Evolutionary conservation across 1,140 invertebrate species (phyloP), one percentile per base, ranked within the genome.

Genomic region (Drosophila orosa): DNA sequence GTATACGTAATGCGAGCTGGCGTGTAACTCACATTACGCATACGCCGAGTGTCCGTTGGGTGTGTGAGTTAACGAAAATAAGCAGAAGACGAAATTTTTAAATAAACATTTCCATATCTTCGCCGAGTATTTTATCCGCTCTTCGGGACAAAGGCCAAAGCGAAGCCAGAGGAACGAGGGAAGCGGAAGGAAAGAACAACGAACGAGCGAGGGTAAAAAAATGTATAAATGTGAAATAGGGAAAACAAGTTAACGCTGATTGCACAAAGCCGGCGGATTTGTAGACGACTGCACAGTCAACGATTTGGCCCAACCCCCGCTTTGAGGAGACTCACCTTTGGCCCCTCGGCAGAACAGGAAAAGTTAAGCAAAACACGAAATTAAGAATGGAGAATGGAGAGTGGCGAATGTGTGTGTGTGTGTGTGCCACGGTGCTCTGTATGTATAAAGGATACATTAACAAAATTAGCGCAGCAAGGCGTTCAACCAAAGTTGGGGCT

Each of bases 221-320:
- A 47, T 25, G 44, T 57, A 62, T 68, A 86, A 82, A 82, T 74
- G 72, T 72, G 83, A 76, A 86, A 86, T 82, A 87, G 83, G 83
- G 83, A 83, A 87, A 87, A 87, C 83, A 87, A 87, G 83, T 87
- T 87, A 87, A 89, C 83, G 83, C 76, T 87, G 83, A 87, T 87
- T 87, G 83, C 83, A 87, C 83, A 87, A 87, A 87, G 79, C 63
- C 83, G 68, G 42, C 63, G 83, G 79, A 89, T 87, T 87, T 87
- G 84, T 87, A 87, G 79, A 80, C 79, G 83, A 58, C 63, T 82
- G 79, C 83, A 79, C 83, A 80, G 83, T 59, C 75, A 77, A 78
- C 74, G 73, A 77, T 65, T 68, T 57, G 35, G 37, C 45, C 8
- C 29, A 31, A 31, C 15, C 24, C 42, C 24, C 40, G 3, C 37